Base-by-base conservation (phyloP, 2,888 invertebrate species). In the Bombylius major region DNA sequence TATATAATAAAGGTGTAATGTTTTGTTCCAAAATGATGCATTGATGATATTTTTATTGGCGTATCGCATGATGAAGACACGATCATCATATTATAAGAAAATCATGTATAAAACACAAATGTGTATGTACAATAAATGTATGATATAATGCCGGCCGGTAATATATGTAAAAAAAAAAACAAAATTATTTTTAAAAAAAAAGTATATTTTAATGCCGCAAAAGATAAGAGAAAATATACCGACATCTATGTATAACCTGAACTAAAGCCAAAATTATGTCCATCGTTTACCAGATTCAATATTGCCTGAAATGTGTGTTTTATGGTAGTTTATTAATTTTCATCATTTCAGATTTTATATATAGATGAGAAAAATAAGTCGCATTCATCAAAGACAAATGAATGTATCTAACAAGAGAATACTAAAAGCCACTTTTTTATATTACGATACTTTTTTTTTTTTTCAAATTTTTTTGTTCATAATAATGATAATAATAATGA, bases 1-100 rank as follows among this genome's bases (percentile, higher is more conserved):
- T 42, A 39, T 9, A 11, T 42, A 42, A 11, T 42, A 42, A 42
- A 42, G 39, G 39, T 42, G 39, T 42, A 42, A 42, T 54, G 50
- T 42, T 49, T 45, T 50, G 23, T 44, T 34, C 54, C 45, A 31
- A 50, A 49, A 54, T 47, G 54, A 46, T 44, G 51, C 50, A 47
- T 53, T 59, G 59, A 59, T 59, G 56, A 52, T 55, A 56, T 50
- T 59, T 56, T 59, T 59, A 59, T 59, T 56, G 55, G 53, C 47
- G 54, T 50, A 59, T 59, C 56, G 59, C 59, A 59, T 59, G 59
- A 52, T 52, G 47, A 47, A 47, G 32, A 23, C 47, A 47, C 39
- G 39, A 42, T 42, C 39, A 11, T 42, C 8, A 11, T 36, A 8
- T 36, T 42, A 42, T 11, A 11, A 42, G 11, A 42, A 23, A 42